Conservation (phyloP, 2,888 invertebrate genomes). For the Ectemnius lituratus region DNA sequence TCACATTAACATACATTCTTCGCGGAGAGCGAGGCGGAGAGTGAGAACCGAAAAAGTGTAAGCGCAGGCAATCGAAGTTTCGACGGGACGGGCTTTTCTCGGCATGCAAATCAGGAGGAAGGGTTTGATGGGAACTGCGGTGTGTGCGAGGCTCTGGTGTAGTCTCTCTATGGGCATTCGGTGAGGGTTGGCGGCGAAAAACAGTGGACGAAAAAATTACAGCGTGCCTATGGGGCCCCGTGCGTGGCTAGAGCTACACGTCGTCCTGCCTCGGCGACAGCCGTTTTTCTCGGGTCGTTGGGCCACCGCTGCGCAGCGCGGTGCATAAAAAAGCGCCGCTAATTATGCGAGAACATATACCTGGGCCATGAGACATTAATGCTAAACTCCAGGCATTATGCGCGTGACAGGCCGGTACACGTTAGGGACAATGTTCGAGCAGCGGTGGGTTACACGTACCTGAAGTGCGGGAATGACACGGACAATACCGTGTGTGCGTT, state of each 20-base stretch:
- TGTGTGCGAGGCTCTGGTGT: background rate
- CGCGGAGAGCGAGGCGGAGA: background rate
- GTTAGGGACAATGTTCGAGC: conserved; percentile 63
- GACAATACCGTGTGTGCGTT: conserved; percentile 59
- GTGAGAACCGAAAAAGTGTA: too few relatives aligned
- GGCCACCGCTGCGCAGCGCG: conserved; percentile 38
- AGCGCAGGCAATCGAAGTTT: conserved; percentile 8
- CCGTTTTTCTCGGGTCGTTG: conserved; percentile 31
- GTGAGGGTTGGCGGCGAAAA: conserved; percentile 51
- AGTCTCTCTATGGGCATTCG: background rate
- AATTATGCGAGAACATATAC: conserved; percentile 74
- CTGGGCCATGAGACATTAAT: conserved; percentile 72
- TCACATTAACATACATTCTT: background rate
- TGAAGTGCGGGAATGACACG: conserved; percentile 54
- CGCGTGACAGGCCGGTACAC: conserved; percentile 69
- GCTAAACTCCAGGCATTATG: conserved; percentile 72
- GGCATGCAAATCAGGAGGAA: conserved; percentile 66
- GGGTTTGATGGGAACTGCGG: conserved; percentile 60
- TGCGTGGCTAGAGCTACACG: conserved; percentile 17
- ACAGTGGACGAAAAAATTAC: conserved; percentile 51
- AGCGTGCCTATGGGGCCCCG: conserved; percentile 34
- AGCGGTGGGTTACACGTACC: conserved; percentile 58
- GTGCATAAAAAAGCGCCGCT: conserved; percentile 68
- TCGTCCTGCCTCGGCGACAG: conserved; percentile 24
- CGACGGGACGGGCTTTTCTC: conserved; percentile 44